Percentiles rank a stretch among this genome's conserved stretches.
Evolutionary conservation across 2,797 vertebrate genomes (phyloP).

Genomic region (Sebastes reedi): DNA sequence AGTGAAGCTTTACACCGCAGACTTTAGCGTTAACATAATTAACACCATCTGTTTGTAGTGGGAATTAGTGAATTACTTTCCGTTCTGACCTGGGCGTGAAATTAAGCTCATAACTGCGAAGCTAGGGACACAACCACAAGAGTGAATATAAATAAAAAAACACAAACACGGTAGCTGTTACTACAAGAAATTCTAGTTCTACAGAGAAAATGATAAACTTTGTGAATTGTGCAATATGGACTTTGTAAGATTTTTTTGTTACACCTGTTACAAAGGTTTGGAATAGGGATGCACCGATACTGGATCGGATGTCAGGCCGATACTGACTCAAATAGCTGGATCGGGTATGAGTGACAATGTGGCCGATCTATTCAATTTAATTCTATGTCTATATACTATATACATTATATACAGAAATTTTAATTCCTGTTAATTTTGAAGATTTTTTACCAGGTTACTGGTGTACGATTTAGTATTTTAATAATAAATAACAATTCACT

Average conservation of each 20-base stretch:
- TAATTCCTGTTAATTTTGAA: no score
- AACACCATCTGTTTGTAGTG: neutral
- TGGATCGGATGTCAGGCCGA: no score
- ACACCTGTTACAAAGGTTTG: no score
- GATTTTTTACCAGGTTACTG: no score
- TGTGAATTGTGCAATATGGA: neutral
- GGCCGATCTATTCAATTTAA: no score
- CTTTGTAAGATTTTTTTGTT: neutral
- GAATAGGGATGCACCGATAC: no score
- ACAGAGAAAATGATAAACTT: neutral
- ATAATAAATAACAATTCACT: no score
- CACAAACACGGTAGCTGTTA: neutral
- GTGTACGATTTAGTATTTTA: no score
- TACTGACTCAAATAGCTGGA: no score
- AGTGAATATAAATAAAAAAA: neutral
- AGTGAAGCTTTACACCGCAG: neutral
- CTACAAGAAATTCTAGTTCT: neutral
- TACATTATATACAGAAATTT: no score
- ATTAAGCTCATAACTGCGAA: neutral
- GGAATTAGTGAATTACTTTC: neutral
- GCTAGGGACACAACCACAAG: neutral
- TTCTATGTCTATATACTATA: no score
- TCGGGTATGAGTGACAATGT: no score
- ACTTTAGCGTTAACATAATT: slow-evolving; percentile 5
- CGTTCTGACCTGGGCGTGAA: neutral